Evolutionary conservation across 2,113 vertebrate genomes (phyloP), one percentile per base, ranked within the genome.

Genomic region (Xerus inauris): DNA sequence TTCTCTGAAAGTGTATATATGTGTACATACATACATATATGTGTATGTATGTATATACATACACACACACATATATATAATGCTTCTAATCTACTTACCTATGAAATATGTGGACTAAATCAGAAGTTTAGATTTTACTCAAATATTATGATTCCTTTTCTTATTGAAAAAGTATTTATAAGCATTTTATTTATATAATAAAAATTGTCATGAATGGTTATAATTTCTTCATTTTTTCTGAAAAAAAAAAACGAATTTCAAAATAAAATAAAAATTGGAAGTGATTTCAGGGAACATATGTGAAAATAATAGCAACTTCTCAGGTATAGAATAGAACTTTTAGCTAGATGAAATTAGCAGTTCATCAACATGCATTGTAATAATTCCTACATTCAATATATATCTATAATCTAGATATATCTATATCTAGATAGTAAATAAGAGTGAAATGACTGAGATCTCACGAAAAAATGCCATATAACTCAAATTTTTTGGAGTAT

Each of bases 211-310:
- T 24, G 42, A 51, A 30, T 64, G 62, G 32, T 69, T 93, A 94
- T 91, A 6, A 89, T 22, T 87, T 96, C 82, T 76, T 94, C 42
- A 54, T 51, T 7, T 75, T 85, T 86, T 14, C 16, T 26, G 16
- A 97, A 97, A 97, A 85, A 97, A 97, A 85, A 38, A 94, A 93
- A 94, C 57, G 81, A 89, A 40, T 65, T 40, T 94, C 72, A 95
- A 85, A 83, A 77, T 38, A 57, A 38, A 84, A 54, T 94, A 85
- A 94, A 83, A 83, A 86, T 28, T 73, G 51, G 8, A 95, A 57
- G 81, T 59, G 1, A 91, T 54, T 94, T 93, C 54, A 95, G 54
- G 42, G 91, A 98, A 64, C 11, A 94, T 97, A 95, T 73, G 80
- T 79, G 93, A 62, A 85, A 98, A 95, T 64, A 97, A 88, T 49